A percentile compares a stretch with the other conserved stretches of the same genome.
These are phyloP conservation scores for Orycteropus afer DNA, from an alignment of 2,113 vertebrate genomes.

Conservation along the genomic window DNA sequence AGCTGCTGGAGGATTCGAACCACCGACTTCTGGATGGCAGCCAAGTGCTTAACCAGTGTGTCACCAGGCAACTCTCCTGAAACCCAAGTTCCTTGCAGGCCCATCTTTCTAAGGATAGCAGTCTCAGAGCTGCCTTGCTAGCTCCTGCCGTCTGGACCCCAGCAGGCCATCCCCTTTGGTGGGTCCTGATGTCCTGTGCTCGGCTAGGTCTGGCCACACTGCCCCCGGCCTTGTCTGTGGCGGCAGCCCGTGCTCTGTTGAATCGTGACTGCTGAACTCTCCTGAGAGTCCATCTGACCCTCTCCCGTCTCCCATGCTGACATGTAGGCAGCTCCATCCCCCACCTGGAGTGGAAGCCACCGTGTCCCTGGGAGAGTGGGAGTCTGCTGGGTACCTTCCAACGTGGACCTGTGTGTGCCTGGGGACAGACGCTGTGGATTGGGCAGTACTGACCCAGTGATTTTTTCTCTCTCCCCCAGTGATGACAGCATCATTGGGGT, in stretches of 20 bases:
- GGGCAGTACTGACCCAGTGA: rapidly evolving
- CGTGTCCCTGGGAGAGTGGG: neutral
- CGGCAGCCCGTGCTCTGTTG: rapidly evolving
- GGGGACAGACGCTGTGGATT: rapidly evolving
- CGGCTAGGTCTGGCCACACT: neutral
- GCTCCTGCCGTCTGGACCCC: neutral
- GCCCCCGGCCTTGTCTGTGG: rapidly evolving
- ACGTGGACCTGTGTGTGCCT: rapidly evolving
- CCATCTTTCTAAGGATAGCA: neutral
- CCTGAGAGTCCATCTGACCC: no score
- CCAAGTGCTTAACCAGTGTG: neutral
- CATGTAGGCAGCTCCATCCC: rapidly evolving
- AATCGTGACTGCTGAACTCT: rapidly evolving
- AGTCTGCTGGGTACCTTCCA: neutral
- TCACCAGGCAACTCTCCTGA: neutral
- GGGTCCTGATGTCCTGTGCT: neutral
- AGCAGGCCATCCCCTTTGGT: rapidly evolving
- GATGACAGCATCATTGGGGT: conserved; percentile 88
- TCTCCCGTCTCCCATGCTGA: no score
- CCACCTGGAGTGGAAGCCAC: neutral
- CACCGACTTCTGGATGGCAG: neutral
- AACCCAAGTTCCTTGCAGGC: neutral
- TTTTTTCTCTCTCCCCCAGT: conserved; percentile 76
- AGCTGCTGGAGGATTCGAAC: neutral
- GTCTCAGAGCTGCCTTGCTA: rapidly evolving